A percentile compares a stretch with the other conserved stretches of the same genome.
These are phyloP conservation scores for Pseudobourletiella spinata DNA, from an alignment of 1,140 invertebrate genomes.

Conservation along the genomic window DNA sequence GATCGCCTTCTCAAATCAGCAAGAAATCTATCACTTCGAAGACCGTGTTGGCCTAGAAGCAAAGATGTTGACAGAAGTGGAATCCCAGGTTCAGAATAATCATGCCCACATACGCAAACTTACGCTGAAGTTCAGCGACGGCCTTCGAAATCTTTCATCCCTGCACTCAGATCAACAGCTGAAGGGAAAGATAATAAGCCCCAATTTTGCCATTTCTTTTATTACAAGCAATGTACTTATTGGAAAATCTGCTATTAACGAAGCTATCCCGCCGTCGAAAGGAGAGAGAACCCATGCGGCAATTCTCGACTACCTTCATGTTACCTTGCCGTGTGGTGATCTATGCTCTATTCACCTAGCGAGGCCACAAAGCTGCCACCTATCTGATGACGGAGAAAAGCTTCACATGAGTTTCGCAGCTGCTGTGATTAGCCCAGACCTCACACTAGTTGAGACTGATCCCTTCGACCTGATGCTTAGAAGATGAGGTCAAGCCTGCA, in stretches of 20 bases:
- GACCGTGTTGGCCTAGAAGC: no score
- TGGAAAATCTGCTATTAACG: not conserved
- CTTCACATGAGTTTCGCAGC: not conserved
- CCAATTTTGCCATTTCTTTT: not conserved
- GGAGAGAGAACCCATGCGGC: not conserved
- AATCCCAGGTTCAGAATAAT: not conserved
- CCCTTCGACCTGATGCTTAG: conserved; percentile 1
- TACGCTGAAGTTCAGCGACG: not conserved
- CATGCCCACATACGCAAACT: not conserved
- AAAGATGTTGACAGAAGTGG: no score
- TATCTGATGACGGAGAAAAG: not conserved
- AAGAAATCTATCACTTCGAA: no score
- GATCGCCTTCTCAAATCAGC: not conserved
- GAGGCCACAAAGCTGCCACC: not conserved
- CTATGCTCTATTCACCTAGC: not conserved
- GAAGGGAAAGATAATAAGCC: not conserved
- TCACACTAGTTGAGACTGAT: conserved; percentile 1
- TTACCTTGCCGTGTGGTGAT: not conserved
- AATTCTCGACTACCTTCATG: conserved; percentile 8
- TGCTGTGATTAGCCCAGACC: not conserved
- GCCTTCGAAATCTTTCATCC: not conserved
- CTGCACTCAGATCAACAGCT: not conserved
- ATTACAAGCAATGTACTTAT: not conserved
- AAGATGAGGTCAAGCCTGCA: not conserved
- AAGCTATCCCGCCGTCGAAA: not conserved